These are phyloP conservation scores for Euborellia annulipes DNA, from an alignment of 1,140 invertebrate species.

Conservation along the genomic window DNA sequence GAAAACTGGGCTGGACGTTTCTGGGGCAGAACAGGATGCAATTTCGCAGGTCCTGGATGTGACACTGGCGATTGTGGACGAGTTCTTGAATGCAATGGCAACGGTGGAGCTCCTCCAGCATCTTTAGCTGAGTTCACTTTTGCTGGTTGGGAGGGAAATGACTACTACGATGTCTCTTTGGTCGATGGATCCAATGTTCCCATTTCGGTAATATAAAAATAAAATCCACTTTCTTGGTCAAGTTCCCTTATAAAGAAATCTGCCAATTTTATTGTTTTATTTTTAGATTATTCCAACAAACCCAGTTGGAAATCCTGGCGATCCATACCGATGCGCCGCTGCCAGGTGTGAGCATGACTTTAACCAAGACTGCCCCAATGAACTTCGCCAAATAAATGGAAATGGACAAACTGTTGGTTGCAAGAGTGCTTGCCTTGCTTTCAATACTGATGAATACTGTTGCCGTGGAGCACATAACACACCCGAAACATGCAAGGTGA, in stretches of 20 bases:
- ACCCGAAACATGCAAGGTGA: slow-evolving; percentile 18
- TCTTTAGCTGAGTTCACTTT: slow-evolving; percentile 30
- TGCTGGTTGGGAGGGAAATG: slow-evolving; percentile 20
- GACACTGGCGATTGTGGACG: slow-evolving; percentile 28
- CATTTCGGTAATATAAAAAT: background rate
- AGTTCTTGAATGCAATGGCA: slow-evolving; percentile 24
- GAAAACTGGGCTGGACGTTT: slow-evolving; percentile 26
- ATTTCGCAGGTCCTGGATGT: slow-evolving; percentile 21
- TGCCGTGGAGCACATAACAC: slow-evolving; percentile 19
- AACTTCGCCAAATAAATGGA: slow-evolving; percentile 20
- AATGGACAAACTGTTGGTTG: slow-evolving; percentile 19
- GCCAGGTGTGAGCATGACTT: slow-evolving; percentile 24
- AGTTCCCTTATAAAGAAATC: slow-evolving; percentile 1
- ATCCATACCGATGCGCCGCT: slow-evolving; percentile 25
- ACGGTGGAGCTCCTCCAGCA: slow-evolving; percentile 28
- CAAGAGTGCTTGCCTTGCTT: no score
- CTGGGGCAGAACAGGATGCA: slow-evolving; percentile 28
- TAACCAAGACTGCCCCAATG: slow-evolving; percentile 25
- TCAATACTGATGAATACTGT: slow-evolving; percentile 22
- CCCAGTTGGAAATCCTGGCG: slow-evolving; percentile 16
- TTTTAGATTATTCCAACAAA: no score
- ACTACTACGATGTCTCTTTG: slow-evolving; percentile 31
- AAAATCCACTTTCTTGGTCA: no score
- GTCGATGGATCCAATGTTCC: slow-evolving; percentile 30
- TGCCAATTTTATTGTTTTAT: background rate